A percentile compares a stretch with the other conserved stretches of the same genome.
Evolutionary conservation across 2,888 invertebrate species (phyloP).

Genomic region (Argynnis bischoffii): DNA sequence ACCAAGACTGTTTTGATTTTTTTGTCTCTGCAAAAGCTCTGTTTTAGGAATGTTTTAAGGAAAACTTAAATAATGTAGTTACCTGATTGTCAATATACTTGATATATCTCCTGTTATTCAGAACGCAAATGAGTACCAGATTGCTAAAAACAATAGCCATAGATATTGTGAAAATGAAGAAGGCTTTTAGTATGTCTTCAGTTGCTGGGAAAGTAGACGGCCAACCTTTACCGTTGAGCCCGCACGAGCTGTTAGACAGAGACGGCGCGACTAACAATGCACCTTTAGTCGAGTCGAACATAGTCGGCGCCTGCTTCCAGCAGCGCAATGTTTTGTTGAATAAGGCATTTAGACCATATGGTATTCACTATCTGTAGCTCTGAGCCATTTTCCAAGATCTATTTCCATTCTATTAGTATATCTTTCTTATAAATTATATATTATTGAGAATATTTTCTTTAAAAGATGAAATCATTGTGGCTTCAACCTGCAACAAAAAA

Average conservation of each 20-base stretch:
- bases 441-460: not conserved
- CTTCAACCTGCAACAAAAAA: conserved; percentile 12
- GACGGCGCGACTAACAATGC: conserved; percentile 90
- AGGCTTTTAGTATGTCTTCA: conserved; percentile 88
- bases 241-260: conserved; percentile 92
- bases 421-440: not conserved
- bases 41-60: not conserved
- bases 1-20: no score
- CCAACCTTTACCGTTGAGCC: conserved; percentile 86
- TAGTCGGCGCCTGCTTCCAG: conserved; percentile 76
- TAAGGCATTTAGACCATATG: conserved; percentile 75
- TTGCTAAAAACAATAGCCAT: conserved; percentile 91
- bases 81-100: conserved; percentile 95
- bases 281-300: conserved; percentile 85
- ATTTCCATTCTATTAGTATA: conserved; percentile 3
- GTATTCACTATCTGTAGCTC: conserved; percentile 18
- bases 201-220: conserved; percentile 85
- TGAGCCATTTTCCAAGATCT: conserved; percentile 20
- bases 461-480: conserved; percentile 6
- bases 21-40: no score
- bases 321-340: conserved; percentile 72
- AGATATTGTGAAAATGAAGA: conserved; percentile 89
- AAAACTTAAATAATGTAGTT: conserved; percentile 40
- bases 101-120: conserved; percentile 91
- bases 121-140: conserved; percentile 89